Evolutionary conservation across 1,140 invertebrate genomes (phyloP).

Genomic region (Phenacoccus solenopsis): DNA sequence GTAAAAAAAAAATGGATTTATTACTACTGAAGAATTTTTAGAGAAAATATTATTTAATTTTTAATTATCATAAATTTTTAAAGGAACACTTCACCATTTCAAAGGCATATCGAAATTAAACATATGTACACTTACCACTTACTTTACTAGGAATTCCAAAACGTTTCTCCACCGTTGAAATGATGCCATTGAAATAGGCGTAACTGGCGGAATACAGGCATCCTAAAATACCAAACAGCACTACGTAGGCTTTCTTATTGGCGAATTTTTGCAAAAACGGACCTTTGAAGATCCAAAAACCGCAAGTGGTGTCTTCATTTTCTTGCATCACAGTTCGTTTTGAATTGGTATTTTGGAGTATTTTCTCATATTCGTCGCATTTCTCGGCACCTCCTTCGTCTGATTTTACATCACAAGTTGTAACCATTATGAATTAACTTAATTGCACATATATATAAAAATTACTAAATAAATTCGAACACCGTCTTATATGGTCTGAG

Average conservation of each 20-base stretch:
- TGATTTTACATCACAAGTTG: background rate
- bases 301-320: constrained; percentile 46
- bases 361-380: constrained; percentile 13
- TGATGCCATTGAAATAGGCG: constrained; percentile 60
- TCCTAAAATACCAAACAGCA: constrained; percentile 56
- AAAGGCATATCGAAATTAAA: too few species aligned
- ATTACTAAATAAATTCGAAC: too few species aligned
- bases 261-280: constrained; percentile 48
- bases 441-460: too few species aligned
- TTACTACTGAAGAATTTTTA: too few species aligned
- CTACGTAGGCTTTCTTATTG: constrained; percentile 58
- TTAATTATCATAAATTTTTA: too few species aligned
- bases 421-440: too few species aligned
- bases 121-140: constrained; percentile 49
- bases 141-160: constrained; percentile 64
- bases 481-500: too few species aligned
- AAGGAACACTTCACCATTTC: too few species aligned
- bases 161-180: constrained; percentile 65
- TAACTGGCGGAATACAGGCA: constrained; percentile 61
- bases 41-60: too few species aligned
- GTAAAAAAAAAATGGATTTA: too few species aligned
- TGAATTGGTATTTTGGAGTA: background rate
- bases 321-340: background rate
- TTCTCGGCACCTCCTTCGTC: background rate
- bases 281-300: constrained; percentile 45